Conservation (phyloP, 1,140 invertebrate species). For the Cheumatopsyche charites region DNA sequence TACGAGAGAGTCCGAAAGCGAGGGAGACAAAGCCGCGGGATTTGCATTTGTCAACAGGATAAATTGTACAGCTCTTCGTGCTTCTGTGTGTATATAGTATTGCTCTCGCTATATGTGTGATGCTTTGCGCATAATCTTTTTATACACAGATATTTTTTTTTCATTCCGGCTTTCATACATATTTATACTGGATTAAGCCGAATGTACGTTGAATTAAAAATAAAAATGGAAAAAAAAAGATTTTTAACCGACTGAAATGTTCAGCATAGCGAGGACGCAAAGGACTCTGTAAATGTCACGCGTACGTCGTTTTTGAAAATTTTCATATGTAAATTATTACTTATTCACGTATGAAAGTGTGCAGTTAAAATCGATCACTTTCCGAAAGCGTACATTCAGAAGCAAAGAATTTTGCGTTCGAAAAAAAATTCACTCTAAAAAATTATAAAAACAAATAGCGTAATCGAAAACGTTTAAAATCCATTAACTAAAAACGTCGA, state of each 20-base stretch:
- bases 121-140: background rate
- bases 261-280: no score
- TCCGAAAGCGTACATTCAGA: slow-evolving; percentile 10
- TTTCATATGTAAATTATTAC: no score
- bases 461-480: slow-evolving; percentile 37
- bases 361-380: slow-evolving; percentile 2
- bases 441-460: slow-evolving; percentile 37
- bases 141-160: background rate
- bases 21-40: slow-evolving; percentile 12
- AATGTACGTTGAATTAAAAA: no score
- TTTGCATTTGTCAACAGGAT: slow-evolving; percentile 32
- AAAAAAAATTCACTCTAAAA: slow-evolving; percentile 25
- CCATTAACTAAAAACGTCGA: slow-evolving; percentile 38
- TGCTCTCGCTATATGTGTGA: background rate
- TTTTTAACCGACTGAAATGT: no score
- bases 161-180: slow-evolving; percentile 5
- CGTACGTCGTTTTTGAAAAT: no score
- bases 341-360: background rate
- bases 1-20: slow-evolving; percentile 26
- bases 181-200: slow-evolving; percentile 17
- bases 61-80: slow-evolving; percentile 3
- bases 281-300: no score
- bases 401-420: slow-evolving; percentile 14
- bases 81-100: background rate
- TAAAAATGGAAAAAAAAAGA: no score